These are phyloP conservation scores for Euura lappo DNA, from an alignment of 1,140 invertebrate species.

Conservation along the genomic window DNA sequence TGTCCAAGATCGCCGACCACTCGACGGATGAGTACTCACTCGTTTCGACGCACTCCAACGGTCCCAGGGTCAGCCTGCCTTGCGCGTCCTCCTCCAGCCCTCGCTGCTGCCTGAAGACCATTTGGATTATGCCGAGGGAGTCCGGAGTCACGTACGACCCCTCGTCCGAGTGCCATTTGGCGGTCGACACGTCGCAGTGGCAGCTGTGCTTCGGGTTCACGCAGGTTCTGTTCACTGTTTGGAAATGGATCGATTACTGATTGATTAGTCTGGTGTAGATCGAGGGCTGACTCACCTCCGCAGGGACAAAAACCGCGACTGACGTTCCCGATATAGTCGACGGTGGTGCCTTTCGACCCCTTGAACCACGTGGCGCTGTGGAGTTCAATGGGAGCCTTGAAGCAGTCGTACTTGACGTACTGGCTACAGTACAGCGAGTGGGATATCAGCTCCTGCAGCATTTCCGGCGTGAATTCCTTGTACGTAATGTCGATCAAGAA, in stretches of 20 bases:
- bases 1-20: not conserved
- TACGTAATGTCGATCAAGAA: constrained; percentile 87
- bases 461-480: constrained; percentile 86
- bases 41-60: constrained; percentile 91
- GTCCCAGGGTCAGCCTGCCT: constrained; percentile 86
- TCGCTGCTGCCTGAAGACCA: constrained; percentile 88
- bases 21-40: constrained; percentile 66
- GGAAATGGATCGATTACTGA: constrained; percentile 55
- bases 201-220: constrained; percentile 81
- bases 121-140: constrained; percentile 87
- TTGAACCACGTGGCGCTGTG: constrained; percentile 91
- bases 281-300: constrained; percentile 66
- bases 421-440: constrained; percentile 90
- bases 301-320: constrained; percentile 71
- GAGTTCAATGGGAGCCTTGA: constrained; percentile 84
- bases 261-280: not conserved
- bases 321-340: constrained; percentile 84
- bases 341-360: constrained; percentile 78
- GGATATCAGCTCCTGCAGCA: constrained; percentile 87
- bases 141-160: constrained; percentile 79
- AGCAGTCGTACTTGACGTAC: constrained; percentile 90
- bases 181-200: constrained; percentile 84
- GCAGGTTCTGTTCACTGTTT: constrained; percentile 78
- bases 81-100: constrained; percentile 81
- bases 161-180: constrained; percentile 87